Evolutionary conservation across 2,113 vertebrate genomes (phyloP), one percentile per base, ranked within the genome.

Genomic region (Sterna hirundo): DNA sequence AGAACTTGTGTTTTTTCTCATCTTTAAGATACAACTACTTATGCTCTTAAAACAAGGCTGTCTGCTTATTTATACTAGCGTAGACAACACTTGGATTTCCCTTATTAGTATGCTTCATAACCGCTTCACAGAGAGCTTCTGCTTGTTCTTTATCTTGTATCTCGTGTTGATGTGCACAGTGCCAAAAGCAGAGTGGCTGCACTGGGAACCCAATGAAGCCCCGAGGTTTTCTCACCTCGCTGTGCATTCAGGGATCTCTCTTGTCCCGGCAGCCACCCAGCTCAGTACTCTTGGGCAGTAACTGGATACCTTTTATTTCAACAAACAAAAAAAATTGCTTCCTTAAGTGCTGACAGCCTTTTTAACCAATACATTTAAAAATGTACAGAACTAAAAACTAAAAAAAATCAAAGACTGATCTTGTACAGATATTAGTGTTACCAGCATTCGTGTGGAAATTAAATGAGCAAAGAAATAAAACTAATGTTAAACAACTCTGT

Each of bases 261-360:
- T 88, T 97, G 96, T 98, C 98, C 98, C 98, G 36, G 98, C 96
- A 99, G 98, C 99, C 99, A 98, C 98, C 96, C 97, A 98, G 99
- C 99, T 99, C 98, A 98, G 98, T 98, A 98, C 98, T 99, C 94
- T 97, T 98, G 99, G 98, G 98, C 97, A 98, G 98, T 98, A 98
- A 98, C 98, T 98, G 98, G 98, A 98, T 97, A 98, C 98, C 98
- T 99, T 99, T 99, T 99, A 98, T 99, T 99, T 99, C 98, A 99
- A 98, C 97, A 98, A 98, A 98, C 97, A 98, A 97, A 95, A 98
- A 38, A 98, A 97, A 98, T 99, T 99, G 99, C 99, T 99, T 99
- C 98, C 99, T 99, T 99, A 99, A 99, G 99, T 99, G 99, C 99
- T 99, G 99, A 99, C 98, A 99, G 99, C 99, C 99, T 99, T 99